Evolutionary conservation across 30 jellyfish, hydroid and myxozoan genomes (phyloP), one percentile per base, ranked within the genome.

Genomic region (Cassiopea xamachana): DNA sequence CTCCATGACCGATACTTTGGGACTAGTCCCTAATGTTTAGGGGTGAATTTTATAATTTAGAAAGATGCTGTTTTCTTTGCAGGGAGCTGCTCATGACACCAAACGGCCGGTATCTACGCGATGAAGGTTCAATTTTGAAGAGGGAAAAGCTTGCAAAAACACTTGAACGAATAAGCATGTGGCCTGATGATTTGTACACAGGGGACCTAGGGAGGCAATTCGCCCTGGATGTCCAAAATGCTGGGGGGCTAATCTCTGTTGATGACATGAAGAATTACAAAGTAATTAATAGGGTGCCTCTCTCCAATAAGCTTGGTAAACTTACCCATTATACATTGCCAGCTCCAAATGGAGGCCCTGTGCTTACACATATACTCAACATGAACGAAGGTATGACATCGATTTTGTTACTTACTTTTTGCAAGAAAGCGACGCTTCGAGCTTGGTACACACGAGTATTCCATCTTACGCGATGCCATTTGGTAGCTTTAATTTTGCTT

Each of bases 291-390:
- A 83, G 59, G 58, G 55, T 15, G 59, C 96, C 98, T 1, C 48
- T 94, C 50, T 55, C 46, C 19, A 89, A 83, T 61, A 81, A 67
- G 27, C 90, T 86, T 1, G 94, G 94, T 12, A 85, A 83, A 13
- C 85, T 75, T 62, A 94, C 96, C 44, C 87, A 90, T 45, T 84
- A 67, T 80, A 94, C 98, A 18, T 39, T 93, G 13, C 97, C 94
- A 16, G 85, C 90, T 43, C 98, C 98, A 39, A 97, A 94, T 44
- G 98, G 98, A 55, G 98, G 98, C 6, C 87, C 96, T 1, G 97
- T 94, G 5, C 90, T 94, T 8, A 62, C 94, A 1, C 96, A 87
- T 62, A 94, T 94, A 46, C 90, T 94, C 64, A 94, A 94, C 76
- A 94, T 94, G 96, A 87, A 71, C 50, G 61, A 73, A 79, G 98